Evolutionary conservation across 2,888 invertebrate genomes (phyloP).

Genomic region (Lacanobia oleracea): DNA sequence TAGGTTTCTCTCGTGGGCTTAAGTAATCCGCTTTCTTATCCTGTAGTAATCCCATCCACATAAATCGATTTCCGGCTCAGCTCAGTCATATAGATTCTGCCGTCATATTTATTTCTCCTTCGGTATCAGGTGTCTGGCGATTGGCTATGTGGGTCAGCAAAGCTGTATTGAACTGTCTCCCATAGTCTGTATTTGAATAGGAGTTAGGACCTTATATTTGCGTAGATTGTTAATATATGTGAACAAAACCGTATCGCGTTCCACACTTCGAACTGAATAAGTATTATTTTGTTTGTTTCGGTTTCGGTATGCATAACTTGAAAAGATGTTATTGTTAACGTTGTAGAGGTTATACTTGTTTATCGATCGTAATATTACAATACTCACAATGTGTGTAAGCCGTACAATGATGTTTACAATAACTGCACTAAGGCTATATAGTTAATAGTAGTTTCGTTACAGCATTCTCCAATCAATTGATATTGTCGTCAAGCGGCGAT

Average conservation of each 20-base stretch:
- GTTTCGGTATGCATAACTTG: conserved; percentile 11
- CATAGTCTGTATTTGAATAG: conserved; percentile 40
- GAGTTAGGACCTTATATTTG: conserved; percentile 29
- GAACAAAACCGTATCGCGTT: conserved; percentile 12
- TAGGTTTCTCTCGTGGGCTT: background rate
- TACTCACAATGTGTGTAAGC: conserved; percentile 6
- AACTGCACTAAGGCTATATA: conserved; percentile 6
- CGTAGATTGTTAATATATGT: conserved; percentile 34
- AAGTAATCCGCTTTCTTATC: background rate
- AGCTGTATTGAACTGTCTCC: conserved; percentile 38
- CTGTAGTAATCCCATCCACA: conserved; percentile 7
- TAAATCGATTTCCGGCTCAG: conserved; percentile 32
- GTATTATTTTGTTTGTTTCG: conserved; percentile 7
- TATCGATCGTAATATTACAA: conserved; percentile 18
- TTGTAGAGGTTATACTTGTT: conserved; percentile 13
- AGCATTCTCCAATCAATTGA: conserved; percentile 11
- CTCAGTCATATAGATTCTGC: conserved; percentile 11
- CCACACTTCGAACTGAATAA: conserved; percentile 20
- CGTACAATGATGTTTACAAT: conserved; percentile 28
- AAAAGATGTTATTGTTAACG: conserved; percentile 25
- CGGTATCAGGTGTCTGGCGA: conserved; percentile 31
- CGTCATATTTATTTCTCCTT: conserved; percentile 16
- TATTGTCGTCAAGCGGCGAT: conserved; percentile 5
- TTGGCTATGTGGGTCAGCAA: conserved; percentile 54
- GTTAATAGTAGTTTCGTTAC: conserved; percentile 9